A percentile compares a stretch with the other conserved stretches of the same genome.
These are phyloP conservation scores for Mobula hypostoma DNA, from an alignment of 2,113 vertebrate genomes.

Conservation along the genomic window DNA sequence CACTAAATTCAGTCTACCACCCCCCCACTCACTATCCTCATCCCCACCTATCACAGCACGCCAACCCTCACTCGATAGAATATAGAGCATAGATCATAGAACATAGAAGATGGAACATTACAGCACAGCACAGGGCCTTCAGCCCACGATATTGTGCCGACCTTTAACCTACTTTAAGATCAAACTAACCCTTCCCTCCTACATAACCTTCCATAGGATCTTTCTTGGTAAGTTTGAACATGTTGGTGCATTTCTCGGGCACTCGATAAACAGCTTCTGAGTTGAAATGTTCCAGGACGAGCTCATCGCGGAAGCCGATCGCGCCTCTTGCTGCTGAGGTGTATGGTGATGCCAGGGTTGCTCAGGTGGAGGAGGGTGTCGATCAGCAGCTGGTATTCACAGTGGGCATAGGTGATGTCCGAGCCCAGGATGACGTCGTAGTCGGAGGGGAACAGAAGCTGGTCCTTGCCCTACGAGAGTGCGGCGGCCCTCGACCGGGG, in stretches of 20 bases:
- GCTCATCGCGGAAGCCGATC: constrained; percentile 56
- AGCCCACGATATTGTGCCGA: no score
- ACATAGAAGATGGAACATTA: no score
- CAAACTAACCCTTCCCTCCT: no score
- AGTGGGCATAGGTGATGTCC: constrained; percentile 70
- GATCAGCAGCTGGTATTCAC: constrained; percentile 61
- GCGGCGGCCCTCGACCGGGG: constrained; percentile 52
- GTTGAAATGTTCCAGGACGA: constrained; percentile 59
- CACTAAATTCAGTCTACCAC: no score
- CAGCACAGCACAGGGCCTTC: no score
- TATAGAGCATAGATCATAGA: no score
- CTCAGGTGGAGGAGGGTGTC: constrained; percentile 48
- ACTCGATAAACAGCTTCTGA: constrained; percentile 57
- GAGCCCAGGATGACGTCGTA: constrained; percentile 74
- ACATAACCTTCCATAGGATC: not conserved
- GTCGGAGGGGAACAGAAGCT: constrained; percentile 59
- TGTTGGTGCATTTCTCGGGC: constrained; percentile 57
- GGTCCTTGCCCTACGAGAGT: constrained; percentile 72
- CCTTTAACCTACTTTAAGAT: no score
- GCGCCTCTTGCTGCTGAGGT: constrained; percentile 72
- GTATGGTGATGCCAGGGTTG: constrained; percentile 40
- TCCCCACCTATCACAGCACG: no score
- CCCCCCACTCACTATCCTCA: no score
- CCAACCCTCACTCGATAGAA: no score
- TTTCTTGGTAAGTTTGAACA: constrained; percentile 56